A percentile compares a stretch with the other conserved stretches of the same genome.
Evolutionary conservation across 2,888 invertebrate genomes (phyloP).

Genomic region (Sepioteuthis lessoniana): DNA sequence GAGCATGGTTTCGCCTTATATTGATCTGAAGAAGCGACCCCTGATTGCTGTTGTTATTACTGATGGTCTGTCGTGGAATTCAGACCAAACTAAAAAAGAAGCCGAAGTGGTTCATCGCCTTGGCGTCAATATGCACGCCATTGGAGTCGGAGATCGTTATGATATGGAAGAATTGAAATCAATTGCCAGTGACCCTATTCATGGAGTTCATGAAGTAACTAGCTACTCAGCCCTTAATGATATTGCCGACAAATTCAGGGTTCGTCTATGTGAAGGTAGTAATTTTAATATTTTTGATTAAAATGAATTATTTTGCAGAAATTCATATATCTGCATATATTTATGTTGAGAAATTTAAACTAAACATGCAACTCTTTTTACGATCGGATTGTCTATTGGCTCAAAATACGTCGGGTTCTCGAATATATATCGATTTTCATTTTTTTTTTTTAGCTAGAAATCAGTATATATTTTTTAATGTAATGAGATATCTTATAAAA

Average conservation of each 20-base stretch:
- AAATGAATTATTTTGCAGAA: too few relatives aligned
- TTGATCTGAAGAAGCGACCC: neutral
- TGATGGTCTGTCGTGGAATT: neutral
- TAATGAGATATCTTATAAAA: too few relatives aligned
- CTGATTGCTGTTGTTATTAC: neutral
- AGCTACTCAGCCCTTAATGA: neutral
- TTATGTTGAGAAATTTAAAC: too few relatives aligned
- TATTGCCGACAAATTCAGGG: neutral
- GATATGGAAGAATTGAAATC: neutral
- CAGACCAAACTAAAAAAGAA: neutral
- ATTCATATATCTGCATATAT: neutral
- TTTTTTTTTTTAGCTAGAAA: too few relatives aligned
- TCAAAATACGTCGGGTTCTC: too few relatives aligned
- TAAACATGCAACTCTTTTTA: too few relatives aligned
- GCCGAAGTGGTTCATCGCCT: neutral
- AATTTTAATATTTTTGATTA: neutral
- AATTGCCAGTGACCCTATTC: neutral
- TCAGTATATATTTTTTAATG: too few relatives aligned
- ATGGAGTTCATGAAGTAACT: neutral
- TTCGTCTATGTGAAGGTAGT: neutral
- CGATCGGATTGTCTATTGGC: too few relatives aligned
- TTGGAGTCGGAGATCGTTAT: neutral
- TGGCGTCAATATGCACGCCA: neutral
- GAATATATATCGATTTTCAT: too few relatives aligned
- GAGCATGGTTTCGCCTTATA: neutral